Conservation (phyloP, 2,888 invertebrate species). For the Macaria notata region DNA sequence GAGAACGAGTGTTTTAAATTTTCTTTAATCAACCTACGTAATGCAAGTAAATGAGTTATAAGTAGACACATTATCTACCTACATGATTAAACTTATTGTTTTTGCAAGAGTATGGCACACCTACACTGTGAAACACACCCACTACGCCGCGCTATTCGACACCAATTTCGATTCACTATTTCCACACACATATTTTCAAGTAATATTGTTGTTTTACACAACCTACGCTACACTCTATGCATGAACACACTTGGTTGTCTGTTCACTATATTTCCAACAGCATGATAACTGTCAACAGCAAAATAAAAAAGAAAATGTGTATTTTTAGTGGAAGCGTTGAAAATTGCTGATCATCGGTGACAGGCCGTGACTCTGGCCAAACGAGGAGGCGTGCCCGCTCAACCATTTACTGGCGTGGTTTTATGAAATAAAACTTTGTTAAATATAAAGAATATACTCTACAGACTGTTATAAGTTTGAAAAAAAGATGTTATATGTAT, state of each 20-base stretch:
- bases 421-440: slow-evolving; percentile 33
- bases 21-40: too few species aligned
- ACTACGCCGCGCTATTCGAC: too few species aligned
- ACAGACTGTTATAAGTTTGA: not conserved
- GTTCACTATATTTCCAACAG: not conserved
- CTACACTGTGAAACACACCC: too few species aligned
- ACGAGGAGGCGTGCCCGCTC: slow-evolving; percentile 50
- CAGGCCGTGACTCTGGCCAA: slow-evolving; percentile 37
- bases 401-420: slow-evolving; percentile 51
- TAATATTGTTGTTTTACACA: too few species aligned
- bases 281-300: slow-evolving; percentile 1
- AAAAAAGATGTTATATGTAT: too few species aligned
- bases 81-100: too few species aligned
- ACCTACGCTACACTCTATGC: not conserved
- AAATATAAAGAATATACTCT: slow-evolving; percentile 32
- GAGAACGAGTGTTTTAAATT: too few species aligned
- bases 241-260: not conserved
- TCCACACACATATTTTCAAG: too few species aligned
- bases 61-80: too few species aligned
- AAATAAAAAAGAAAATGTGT: not conserved
- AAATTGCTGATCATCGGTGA: slow-evolving; percentile 56
- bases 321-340: slow-evolving; percentile 48
- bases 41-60: too few species aligned
- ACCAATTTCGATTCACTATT: too few species aligned
- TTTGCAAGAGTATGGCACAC: too few species aligned